A percentile compares a stretch with the other conserved stretches of the same genome.
Evolutionary conservation across 2,888 invertebrate genomes (phyloP).

Genomic region (Lithophane socia): DNA sequence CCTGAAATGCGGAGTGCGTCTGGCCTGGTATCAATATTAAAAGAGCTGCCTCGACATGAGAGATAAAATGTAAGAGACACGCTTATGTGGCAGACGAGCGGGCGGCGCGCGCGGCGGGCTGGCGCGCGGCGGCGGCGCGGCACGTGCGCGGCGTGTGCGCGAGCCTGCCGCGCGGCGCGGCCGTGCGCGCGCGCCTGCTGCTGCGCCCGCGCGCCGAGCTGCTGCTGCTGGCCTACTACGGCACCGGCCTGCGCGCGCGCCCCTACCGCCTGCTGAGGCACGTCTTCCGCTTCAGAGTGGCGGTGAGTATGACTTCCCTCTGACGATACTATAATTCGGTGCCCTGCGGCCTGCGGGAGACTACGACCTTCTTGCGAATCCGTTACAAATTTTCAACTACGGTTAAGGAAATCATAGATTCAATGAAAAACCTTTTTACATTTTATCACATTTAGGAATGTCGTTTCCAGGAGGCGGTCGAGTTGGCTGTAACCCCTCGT

Average conservation of each 20-base stretch:
- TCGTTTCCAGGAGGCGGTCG: constrained; percentile 87
- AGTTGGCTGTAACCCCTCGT: constrained; percentile 89
- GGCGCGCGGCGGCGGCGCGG: constrained; percentile 72
- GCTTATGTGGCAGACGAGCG: constrained; percentile 78
- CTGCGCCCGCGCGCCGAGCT: constrained; percentile 79
- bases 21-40: background rate
- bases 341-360: background rate
- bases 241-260: constrained; percentile 74
- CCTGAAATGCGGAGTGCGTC: no score
- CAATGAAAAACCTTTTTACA: background rate
- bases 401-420: background rate
- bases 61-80: background rate
- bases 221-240: constrained; percentile 83
- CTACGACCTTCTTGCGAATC: background rate
- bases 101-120: constrained; percentile 74
- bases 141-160: constrained; percentile 69
- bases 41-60: background rate
- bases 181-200: constrained; percentile 68
- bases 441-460: background rate
- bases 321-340: background rate
- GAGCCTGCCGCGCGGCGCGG: constrained; percentile 63
- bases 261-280: constrained; percentile 82
- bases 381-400: background rate
- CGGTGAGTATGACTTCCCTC: constrained; percentile 70
- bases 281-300: constrained; percentile 78